Percentiles rank a stretch among this genome's conserved stretches.
Conservation (phyloP, 2,888 invertebrate species). For the Syritta pipiens region DNA sequence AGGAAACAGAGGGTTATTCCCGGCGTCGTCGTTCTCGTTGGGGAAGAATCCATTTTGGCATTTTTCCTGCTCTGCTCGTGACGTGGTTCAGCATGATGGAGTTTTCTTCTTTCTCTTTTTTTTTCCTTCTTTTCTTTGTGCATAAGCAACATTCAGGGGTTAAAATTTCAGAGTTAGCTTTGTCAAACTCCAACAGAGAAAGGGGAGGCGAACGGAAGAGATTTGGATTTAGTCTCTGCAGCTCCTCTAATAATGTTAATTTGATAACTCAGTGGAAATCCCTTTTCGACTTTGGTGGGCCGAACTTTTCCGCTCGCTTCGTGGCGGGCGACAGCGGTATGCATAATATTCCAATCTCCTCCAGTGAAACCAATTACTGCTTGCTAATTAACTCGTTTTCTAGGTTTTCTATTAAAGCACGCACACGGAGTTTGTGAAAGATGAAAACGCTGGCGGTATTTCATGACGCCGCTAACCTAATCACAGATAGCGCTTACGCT, state of each 20-base stretch:
- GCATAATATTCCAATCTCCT: slow-evolving; percentile 58
- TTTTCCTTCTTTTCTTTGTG: not conserved
- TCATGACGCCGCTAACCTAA: slow-evolving; percentile 39
- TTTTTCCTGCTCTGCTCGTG: not conserved
- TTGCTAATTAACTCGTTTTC: slow-evolving; percentile 67
- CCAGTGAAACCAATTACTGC: slow-evolving; percentile 64
- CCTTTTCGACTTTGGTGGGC: slow-evolving; percentile 43
- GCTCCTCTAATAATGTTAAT: slow-evolving; percentile 59
- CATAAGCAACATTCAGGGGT: slow-evolving; percentile 19
- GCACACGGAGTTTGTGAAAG: slow-evolving; percentile 17
- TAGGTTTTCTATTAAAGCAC: slow-evolving; percentile 47
- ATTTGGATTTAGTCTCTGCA: slow-evolving; percentile 37
- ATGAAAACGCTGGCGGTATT: slow-evolving; percentile 27
- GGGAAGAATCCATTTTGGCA: slow-evolving; percentile 2
- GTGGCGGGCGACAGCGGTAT: not conserved
- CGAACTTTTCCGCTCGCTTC: not conserved
- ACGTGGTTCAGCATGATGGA: slow-evolving; percentile 26
- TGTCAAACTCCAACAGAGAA: slow-evolving; percentile 3
- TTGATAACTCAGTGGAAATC: slow-evolving; percentile 59
- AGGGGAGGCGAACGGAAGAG: not conserved
- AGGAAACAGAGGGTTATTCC: not conserved
- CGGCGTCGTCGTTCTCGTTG: not conserved
- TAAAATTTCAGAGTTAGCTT: slow-evolving; percentile 32
- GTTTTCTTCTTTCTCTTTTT: slow-evolving; percentile 11
- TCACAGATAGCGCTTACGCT: slow-evolving; percentile 44